Evolutionary conservation across 2,888 invertebrate species (phyloP).

Genomic region (Homarus gammarus): DNA sequence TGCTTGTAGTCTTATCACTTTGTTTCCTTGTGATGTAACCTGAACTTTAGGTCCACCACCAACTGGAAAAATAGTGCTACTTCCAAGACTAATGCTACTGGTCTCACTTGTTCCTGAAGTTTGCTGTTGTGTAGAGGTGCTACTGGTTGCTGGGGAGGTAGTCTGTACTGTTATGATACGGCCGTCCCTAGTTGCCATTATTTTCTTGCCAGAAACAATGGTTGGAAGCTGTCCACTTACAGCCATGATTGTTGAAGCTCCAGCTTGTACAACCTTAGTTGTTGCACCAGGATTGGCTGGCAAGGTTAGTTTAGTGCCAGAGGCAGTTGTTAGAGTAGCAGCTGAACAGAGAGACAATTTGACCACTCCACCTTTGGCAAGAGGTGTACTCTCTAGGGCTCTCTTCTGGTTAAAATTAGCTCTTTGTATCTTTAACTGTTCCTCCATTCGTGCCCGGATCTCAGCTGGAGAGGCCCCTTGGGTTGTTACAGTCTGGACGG

Average conservation of each 20-base stretch:
- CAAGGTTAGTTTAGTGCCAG: constrained; percentile 45
- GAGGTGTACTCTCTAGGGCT: constrained; percentile 77
- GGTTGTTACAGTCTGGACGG: constrained; percentile 36
- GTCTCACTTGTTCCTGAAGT: constrained; percentile 5
- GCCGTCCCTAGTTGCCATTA: constrained; percentile 72
- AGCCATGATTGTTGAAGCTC: constrained; percentile 66
- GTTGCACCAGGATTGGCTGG: constrained; percentile 38
- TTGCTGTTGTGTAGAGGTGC: constrained; percentile 4
- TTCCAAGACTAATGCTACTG: constrained; percentile 54
- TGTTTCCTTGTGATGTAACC: constrained; percentile 64
- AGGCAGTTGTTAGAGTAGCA: constrained; percentile 24
- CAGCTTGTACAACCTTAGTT: constrained; percentile 65
- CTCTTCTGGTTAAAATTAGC: constrained; percentile 94
- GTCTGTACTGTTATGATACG: constrained; percentile 75
- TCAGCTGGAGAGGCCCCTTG: constrained; percentile 77
- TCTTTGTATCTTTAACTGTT: constrained; percentile 91
- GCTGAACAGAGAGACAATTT: constrained; percentile 59
- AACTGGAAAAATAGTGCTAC: constrained; percentile 70
- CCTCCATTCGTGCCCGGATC: constrained; percentile 90
- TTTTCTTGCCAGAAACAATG: constrained; percentile 68
- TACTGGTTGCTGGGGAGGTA: constrained; percentile 18
- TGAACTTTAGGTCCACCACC: constrained; percentile 58
- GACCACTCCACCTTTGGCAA: constrained; percentile 54
- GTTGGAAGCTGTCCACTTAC: constrained; percentile 55
- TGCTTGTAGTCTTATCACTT: constrained; percentile 72